A percentile compares a stretch with the other conserved stretches of the same genome.
Conservation (phyloP, 2,113 vertebrate species). For the Ophthalmolycus amberensis region DNA sequence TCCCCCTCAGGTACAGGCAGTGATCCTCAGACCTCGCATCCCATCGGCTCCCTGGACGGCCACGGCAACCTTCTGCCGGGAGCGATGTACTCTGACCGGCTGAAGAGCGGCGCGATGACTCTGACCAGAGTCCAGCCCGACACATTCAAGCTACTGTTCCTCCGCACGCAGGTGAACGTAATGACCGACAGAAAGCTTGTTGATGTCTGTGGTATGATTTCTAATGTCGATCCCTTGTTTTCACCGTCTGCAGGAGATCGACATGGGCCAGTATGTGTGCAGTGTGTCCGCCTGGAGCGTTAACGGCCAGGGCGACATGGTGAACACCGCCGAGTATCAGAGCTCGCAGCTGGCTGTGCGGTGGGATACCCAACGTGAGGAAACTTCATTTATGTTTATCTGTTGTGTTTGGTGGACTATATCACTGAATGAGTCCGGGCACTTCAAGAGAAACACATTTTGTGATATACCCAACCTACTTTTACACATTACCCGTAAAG, state of each 20-base stretch:
- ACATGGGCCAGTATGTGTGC: constrained; percentile 90
- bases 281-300: constrained; percentile 85
- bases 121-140: constrained; percentile 82
- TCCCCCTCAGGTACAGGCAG: constrained; percentile 26
- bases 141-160: constrained; percentile 90
- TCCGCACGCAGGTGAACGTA: constrained; percentile 81
- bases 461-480: too few relatives aligned
- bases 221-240: not conserved
- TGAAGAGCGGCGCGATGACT: constrained; percentile 85
- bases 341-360: constrained; percentile 82
- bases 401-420: not conserved
- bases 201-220: too few relatives aligned
- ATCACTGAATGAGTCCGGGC: not conserved
- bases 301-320: constrained; percentile 82
- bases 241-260: constrained; percentile 76
- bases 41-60: constrained; percentile 86
- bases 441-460: too few relatives aligned
- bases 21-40: constrained; percentile 50
- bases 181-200: not conserved
- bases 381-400: not conserved
- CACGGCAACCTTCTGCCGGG: constrained; percentile 85
- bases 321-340: constrained; percentile 82
- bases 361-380: constrained; percentile 90
- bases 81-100: constrained; percentile 79
- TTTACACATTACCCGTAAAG: not conserved